These are phyloP conservation scores for Erebia ligea DNA, from an alignment of 2,888 invertebrate species.

Conservation along the genomic window DNA sequence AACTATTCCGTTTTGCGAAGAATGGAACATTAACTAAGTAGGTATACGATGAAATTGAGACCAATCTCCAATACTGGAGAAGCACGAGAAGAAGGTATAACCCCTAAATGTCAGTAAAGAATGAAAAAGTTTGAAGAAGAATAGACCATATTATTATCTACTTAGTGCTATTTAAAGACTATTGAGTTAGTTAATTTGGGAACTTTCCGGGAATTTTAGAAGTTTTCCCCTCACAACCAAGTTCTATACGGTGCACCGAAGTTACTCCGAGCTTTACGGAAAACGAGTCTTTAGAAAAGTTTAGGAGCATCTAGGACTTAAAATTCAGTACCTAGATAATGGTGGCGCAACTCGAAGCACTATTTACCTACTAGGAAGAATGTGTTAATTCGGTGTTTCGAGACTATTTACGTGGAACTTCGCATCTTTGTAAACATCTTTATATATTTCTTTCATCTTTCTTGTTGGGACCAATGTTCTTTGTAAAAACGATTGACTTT, in stretches of 20 bases:
- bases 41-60: too few species aligned
- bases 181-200: neutral
- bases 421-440: neutral
- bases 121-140: neutral
- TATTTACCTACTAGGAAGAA: neutral
- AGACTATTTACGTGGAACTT: neutral
- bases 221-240: neutral
- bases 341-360: neutral
- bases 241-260: neutral
- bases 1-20: too few species aligned
- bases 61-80: too few species aligned
- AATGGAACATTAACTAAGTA: too few species aligned
- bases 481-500: neutral
- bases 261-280: slow-evolving; percentile 1
- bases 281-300: slow-evolving; percentile 14
- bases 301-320: neutral
- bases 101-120: too few species aligned
- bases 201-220: neutral
- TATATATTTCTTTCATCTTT: too few species aligned
- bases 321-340: neutral
- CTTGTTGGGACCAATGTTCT: too few species aligned
- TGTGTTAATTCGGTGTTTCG: too few species aligned
- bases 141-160: neutral
- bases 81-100: too few species aligned
- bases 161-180: neutral